Percentiles rank a stretch among this genome's conserved stretches.
Evolutionary conservation across 2,888 invertebrate species (phyloP).

Genomic region (Timema cristinae): DNA sequence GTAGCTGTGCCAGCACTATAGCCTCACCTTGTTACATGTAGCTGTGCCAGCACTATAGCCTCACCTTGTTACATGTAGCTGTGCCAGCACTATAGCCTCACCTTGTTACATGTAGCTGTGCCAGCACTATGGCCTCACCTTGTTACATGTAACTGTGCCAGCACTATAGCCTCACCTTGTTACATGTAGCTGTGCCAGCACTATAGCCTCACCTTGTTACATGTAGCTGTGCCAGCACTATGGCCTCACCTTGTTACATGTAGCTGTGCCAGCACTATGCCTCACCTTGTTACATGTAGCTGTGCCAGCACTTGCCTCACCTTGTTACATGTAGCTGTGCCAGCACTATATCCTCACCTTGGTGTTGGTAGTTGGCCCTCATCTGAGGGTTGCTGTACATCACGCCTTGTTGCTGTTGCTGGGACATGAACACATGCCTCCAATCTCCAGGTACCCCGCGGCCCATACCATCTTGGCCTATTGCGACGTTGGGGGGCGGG

Average conservation of each 20-base stretch:
- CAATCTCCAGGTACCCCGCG: slow-evolving; percentile 51
- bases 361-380: slow-evolving; percentile 52
- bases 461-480: slow-evolving; percentile 51
- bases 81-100: slow-evolving; percentile 39
- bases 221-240: slow-evolving; percentile 47
- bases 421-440: slow-evolving; percentile 61
- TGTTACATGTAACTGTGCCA: slow-evolving; percentile 51
- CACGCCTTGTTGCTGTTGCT: slow-evolving; percentile 46
- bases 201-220: slow-evolving; percentile 43
- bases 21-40: not conserved
- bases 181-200: not conserved
- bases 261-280: slow-evolving; percentile 18
- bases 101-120: not conserved
- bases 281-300: slow-evolving; percentile 49
- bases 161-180: no score
- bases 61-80: slow-evolving; percentile 50
- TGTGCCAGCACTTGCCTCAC: slow-evolving; percentile 41
- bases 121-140: slow-evolving; percentile 37
- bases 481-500: slow-evolving; percentile 58
- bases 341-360: slow-evolving; percentile 39
- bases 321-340: not conserved
- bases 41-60: slow-evolving; percentile 22
- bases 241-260: no score
- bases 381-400: slow-evolving; percentile 42
- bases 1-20: slow-evolving; percentile 45